phyloP scores from a whole-genome alignment of 1,140 invertebrate genomes.

The Drosophila punjabiensis region DNA sequence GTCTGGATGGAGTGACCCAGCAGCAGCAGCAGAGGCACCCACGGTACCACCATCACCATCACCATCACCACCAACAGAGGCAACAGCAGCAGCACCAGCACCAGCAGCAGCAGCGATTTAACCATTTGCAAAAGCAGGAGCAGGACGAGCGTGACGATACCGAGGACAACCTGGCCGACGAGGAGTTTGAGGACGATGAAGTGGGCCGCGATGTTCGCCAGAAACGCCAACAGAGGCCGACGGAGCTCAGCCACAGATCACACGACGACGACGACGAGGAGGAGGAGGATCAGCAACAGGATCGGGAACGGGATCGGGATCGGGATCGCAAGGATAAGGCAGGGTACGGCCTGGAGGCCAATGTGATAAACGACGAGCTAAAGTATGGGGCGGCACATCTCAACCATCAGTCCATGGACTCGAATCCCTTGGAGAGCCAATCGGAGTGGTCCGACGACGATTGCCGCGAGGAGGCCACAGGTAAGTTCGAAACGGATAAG shows the following conservation, averaged over 20 bases:
- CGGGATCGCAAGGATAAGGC: constrained; percentile 28
- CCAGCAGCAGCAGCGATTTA: constrained; percentile 63
- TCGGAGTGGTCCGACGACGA: constrained; percentile 93
- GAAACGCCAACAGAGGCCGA: constrained; percentile 56
- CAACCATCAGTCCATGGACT: constrained; percentile 84
- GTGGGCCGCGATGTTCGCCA: constrained; percentile 79
- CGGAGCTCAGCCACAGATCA: constrained; percentile 26
- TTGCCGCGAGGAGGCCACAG: constrained; percentile 85
- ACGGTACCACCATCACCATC: constrained; percentile 72
- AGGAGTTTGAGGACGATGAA: constrained; percentile 84
- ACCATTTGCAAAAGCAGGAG: constrained; percentile 68
- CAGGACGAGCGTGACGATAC: constrained; percentile 81
- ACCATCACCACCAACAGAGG: constrained; percentile 62
- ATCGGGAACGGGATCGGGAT: constrained; percentile 45
- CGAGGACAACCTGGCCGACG: constrained; percentile 83
- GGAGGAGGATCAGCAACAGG: constrained; percentile 24
- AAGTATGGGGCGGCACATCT: constrained; percentile 84
- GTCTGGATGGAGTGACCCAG: constrained; percentile 49
- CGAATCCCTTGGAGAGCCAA: constrained; percentile 87
- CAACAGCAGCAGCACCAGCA: constrained; percentile 55
- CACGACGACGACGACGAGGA: constrained; percentile 27
- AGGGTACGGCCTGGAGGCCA: constrained; percentile 68
- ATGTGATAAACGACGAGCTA: constrained; percentile 85
- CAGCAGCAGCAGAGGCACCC: constrained; percentile 53
- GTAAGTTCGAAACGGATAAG: constrained; percentile 30